A percentile compares a stretch with the other conserved stretches of the same genome.
Evolutionary conservation across 2,797 vertebrate genomes (phyloP).

Genomic region (Gorsachius magnificus): DNA sequence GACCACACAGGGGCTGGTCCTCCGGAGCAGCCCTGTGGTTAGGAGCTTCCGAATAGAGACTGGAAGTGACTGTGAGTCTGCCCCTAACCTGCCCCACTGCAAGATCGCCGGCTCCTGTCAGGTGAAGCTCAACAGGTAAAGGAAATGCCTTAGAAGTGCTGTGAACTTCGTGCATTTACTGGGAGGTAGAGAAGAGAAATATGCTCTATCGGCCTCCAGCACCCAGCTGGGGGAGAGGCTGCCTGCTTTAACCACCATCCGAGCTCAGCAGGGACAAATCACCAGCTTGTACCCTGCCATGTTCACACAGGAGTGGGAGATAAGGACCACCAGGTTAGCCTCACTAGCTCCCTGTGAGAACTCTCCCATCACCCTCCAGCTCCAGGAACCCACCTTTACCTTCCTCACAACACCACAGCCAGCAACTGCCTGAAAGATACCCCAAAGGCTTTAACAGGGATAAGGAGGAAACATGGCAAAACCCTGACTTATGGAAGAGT

Average conservation of each 20-base stretch:
- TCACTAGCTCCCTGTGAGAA: not conserved
- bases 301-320: not conserved
- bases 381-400: not conserved
- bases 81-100: rapidly evolving
- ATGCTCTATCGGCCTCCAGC: not conserved
- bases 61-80: not conserved
- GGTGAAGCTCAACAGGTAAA: not conserved
- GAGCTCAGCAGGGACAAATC: rapidly evolving
- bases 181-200: not conserved
- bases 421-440: not conserved
- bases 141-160: not conserved
- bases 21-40: not conserved
- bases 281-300: not conserved
- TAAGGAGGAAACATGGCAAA: not conserved
- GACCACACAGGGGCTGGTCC: not conserved
- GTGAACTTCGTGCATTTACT: not conserved
- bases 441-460: not conserved
- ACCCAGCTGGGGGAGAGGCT: not conserved
- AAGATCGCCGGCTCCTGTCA: not conserved
- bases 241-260: not conserved
- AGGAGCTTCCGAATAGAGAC: not conserved
- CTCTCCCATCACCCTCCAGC: not conserved
- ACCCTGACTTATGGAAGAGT: not conserved
- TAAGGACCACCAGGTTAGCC: not conserved
- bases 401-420: not conserved